Evolutionary conservation across 1,140 invertebrate genomes (phyloP).

Genomic region (Drosophila asahinai): DNA sequence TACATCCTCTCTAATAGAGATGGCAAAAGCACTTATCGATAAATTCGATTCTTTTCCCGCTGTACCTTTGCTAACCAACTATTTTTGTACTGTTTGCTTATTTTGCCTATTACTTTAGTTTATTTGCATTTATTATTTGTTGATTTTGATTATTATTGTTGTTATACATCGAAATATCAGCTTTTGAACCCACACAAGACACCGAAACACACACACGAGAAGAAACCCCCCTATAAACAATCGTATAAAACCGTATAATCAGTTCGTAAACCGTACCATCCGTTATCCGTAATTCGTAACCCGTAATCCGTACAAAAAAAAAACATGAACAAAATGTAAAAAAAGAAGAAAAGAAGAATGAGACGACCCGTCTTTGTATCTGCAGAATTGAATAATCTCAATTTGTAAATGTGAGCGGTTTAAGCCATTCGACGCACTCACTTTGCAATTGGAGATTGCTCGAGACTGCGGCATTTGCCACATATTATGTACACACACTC

Average conservation of each 20-base stretch:
- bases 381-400: slow-evolving; percentile 85
- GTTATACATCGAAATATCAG: neutral
- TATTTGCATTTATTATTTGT: neutral
- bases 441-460: slow-evolving; percentile 85
- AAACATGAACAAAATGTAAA: slow-evolving; percentile 1
- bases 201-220: neutral
- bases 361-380: slow-evolving; percentile 39
- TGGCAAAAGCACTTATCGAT: neutral
- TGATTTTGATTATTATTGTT: neutral
- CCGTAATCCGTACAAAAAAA: slow-evolving; percentile 43
- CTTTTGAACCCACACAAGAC: slow-evolving; percentile 3
- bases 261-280: slow-evolving; percentile 41
- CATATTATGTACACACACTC: slow-evolving; percentile 68
- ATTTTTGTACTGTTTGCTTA: neutral
- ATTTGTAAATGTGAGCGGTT: slow-evolving; percentile 85
- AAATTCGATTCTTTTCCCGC: neutral
- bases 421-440: slow-evolving; percentile 76
- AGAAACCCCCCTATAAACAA: slow-evolving; percentile 8
- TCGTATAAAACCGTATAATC: slow-evolving; percentile 41
- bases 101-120: neutral
- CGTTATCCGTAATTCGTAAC: slow-evolving; percentile 48
- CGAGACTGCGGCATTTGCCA: slow-evolving; percentile 79
- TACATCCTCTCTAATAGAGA: neutral
- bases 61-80: slow-evolving; percentile 4
- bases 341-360: slow-evolving; percentile 12